Conservation (phyloP, 1,140 invertebrate genomes). For the Drosophila seguyi region DNA sequence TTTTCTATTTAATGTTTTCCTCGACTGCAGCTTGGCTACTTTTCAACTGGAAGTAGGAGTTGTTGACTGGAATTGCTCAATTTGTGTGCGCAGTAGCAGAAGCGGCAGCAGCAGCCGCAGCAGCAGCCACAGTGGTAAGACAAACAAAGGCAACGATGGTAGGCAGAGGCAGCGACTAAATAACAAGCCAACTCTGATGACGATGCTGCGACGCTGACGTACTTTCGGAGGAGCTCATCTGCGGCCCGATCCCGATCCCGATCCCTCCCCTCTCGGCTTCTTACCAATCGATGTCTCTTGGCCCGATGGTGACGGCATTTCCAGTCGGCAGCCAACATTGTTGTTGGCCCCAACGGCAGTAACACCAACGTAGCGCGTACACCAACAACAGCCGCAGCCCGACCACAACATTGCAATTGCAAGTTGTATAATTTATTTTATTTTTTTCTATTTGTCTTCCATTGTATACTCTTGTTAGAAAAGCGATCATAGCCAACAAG, state of each 20-base stretch:
- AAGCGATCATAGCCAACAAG: conserved; percentile 3
- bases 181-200: conserved; percentile 52
- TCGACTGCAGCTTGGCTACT: conserved; percentile 72
- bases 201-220: conserved; percentile 50
- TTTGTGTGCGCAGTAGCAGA: conserved; percentile 68
- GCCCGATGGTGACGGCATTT: conserved; percentile 63
- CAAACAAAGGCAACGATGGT: conserved; percentile 43
- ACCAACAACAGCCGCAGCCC: conserved; percentile 24
- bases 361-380: conserved; percentile 64
- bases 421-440: conserved; percentile 66
- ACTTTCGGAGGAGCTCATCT: conserved; percentile 39
- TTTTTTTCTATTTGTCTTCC: conserved; percentile 46
- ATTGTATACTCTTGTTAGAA: conserved; percentile 37
- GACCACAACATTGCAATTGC: conserved; percentile 52
- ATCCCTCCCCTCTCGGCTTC: background rate
- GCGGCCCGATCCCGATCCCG: background rate
- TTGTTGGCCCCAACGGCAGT: conserved; percentile 50
- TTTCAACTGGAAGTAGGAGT: conserved; percentile 81
- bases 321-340: conserved; percentile 42
- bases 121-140: conserved; percentile 18
- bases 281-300: conserved; percentile 47
- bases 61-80: conserved; percentile 82
- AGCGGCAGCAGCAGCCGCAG: conserved; percentile 17
- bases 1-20: conserved; percentile 77
- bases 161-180: conserved; percentile 40